Evolutionary conservation across 2,888 invertebrate species (phyloP).

Genomic region (Cheilosia urbana): DNA sequence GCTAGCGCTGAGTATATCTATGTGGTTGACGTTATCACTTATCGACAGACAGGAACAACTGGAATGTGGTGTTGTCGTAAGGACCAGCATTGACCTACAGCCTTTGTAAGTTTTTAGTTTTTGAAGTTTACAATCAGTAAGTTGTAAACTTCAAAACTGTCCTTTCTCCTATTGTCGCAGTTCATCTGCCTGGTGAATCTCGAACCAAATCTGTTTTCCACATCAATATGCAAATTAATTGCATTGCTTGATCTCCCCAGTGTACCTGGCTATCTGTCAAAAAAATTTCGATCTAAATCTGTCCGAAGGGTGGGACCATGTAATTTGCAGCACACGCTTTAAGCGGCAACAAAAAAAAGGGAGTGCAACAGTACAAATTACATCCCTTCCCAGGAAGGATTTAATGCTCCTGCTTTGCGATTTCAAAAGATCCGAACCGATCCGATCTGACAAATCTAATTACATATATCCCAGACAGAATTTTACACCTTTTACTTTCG

Average conservation of each 20-base stretch:
- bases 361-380: slow-evolving; percentile 49
- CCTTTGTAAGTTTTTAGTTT: no score
- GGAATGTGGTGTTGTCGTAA: no score
- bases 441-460: slow-evolving; percentile 66
- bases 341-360: slow-evolving; percentile 8
- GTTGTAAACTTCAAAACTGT: no score
- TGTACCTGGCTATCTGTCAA: background rate
- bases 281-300: slow-evolving; percentile 59
- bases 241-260: background rate
- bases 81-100: no score
- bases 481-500: slow-evolving; percentile 67
- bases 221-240: slow-evolving; percentile 8
- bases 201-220: background rate
- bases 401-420: slow-evolving; percentile 12
- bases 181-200: no score
- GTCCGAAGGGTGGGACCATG: slow-evolving; percentile 56
- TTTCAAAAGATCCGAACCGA: slow-evolving; percentile 59
- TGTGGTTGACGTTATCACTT: no score
- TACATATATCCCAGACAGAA: slow-evolving; percentile 66
- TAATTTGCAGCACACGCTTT: slow-evolving; percentile 57
- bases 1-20: no score
- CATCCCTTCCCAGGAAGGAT: slow-evolving; percentile 25
- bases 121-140: no score
- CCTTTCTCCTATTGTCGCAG: no score
- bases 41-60: no score